Conservation (phyloP, 2,797 vertebrate genomes). For the Myotis pilosus region DNA sequence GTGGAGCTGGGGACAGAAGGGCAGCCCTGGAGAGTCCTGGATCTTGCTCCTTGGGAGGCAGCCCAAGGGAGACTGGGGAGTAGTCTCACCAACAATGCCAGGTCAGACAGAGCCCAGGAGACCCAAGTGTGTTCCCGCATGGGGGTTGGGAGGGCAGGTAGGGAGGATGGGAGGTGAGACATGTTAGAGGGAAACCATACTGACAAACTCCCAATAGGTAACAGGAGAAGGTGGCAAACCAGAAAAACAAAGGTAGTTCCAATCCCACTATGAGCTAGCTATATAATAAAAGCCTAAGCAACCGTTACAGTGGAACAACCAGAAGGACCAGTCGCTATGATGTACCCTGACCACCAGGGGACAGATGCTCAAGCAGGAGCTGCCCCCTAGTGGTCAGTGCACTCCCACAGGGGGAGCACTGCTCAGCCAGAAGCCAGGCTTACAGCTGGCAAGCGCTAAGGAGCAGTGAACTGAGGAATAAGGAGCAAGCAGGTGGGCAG, state of each 20-base stretch:
- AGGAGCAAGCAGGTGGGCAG: too few relatives aligned
- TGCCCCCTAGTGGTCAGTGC: too few relatives aligned
- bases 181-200: background rate
- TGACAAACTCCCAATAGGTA: background rate
- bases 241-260: background rate
- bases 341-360: too few relatives aligned
- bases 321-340: too few relatives aligned
- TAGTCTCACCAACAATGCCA: background rate
- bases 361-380: too few relatives aligned
- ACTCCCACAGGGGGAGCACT: too few relatives aligned
- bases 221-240: background rate
- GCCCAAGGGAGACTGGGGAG: background rate
- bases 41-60: background rate
- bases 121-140: background rate
- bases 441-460: too few relatives aligned
- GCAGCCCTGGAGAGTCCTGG: background rate
- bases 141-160: fast-evolving
- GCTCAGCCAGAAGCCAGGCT: too few relatives aligned
- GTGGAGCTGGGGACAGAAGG: too few relatives aligned
- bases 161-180: background rate
- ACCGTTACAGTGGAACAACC: too few relatives aligned
- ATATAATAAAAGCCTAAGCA: too few relatives aligned
- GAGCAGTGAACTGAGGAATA: too few relatives aligned
- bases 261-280: background rate
- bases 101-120: background rate